Evolutionary conservation across 2,888 invertebrate species (phyloP).

Genomic region (Epsilonema sp.): DNA sequence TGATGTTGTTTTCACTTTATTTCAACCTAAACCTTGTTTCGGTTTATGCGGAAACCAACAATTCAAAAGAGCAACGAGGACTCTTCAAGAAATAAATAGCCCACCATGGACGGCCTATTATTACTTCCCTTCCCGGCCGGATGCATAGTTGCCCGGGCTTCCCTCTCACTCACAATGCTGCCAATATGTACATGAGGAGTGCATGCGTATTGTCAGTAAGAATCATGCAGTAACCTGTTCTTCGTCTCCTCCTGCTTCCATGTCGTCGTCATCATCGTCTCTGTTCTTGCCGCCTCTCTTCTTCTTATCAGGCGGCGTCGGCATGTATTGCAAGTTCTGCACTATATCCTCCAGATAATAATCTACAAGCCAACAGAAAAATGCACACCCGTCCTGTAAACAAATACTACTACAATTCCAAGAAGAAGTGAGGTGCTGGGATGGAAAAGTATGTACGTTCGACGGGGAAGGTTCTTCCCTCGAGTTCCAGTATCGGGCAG

Average conservation of each 20-base stretch:
- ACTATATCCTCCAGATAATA: conserved; percentile 84
- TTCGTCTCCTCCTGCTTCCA: conserved; percentile 20
- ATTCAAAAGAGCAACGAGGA: no score
- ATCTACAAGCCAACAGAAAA: conserved; percentile 37
- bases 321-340: conserved; percentile 60
- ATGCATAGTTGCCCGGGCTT: no score
- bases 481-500: conserved; percentile 71
- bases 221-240: not conserved
- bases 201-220: not conserved
- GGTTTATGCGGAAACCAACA: no score
- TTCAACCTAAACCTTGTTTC: no score
- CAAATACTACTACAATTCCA: not conserved
- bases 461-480: conserved; percentile 67
- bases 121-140: no score
- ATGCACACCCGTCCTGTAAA: not conserved
- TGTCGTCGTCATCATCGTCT: conserved; percentile 42
- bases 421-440: conserved; percentile 12
- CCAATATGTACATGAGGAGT: no score
- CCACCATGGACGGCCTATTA: no score
- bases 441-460: conserved; percentile 5
- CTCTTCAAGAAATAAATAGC: no score
- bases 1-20: no score
- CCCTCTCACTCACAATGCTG: no score
- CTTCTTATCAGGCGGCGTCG: conserved; percentile 47
- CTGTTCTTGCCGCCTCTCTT: conserved; percentile 38